Base-by-base conservation (phyloP, 2,113 vertebrate species). In the Geothlypis trichas region DNA sequence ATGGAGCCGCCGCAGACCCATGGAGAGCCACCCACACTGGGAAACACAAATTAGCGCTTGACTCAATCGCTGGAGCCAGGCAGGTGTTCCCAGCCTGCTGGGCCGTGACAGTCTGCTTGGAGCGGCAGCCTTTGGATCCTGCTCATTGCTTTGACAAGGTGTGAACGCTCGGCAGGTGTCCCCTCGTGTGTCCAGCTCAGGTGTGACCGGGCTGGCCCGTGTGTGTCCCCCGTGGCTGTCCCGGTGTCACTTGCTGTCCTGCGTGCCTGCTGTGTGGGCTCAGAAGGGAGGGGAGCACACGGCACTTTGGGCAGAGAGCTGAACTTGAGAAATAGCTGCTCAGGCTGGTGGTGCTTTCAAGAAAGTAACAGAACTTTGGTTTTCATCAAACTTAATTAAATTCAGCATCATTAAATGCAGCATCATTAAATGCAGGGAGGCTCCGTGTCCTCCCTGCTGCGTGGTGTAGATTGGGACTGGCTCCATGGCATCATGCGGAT, bases 1-100 rank as follows among this genome's bases (percentile, higher is more conserved):
- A 97, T 97, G 97, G 91, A 93, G 91, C 89, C 82, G 63, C 88
- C 54, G 69, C 92, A 87, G 74, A 77, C 94, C 95, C 58, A 20
- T 75, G 95, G 75, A 86, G 91, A 76, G 95, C 96, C 94, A 88
- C 96, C 96, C 94, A 96, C 96, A 39, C 69, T 46, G 79, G 91
- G 87, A 86, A 97, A 57, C 84, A 81, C 61, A 57, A 73, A 87
- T 14, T 52, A 80, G 83, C 14, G 76, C 57, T 63, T 97, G 97
- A 86, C 69, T 98, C 85, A 65, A 5, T 68, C 71, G 19, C 89
- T 80, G 90, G 87, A 93, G 81, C 84, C 47, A 9, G 26, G 76
- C 46, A 31, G 74, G 94, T 66, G 47, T 73, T 90, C 46, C 80
- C 89, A 51, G 75, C 2, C 95, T 44, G 59, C 71, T 15, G 69